A percentile compares a stretch with the other conserved stretches of the same genome.
These are phyloP conservation scores for Rhinolophus sinicus DNA, from an alignment of 2,113 vertebrate species.

Conservation along the genomic window DNA sequence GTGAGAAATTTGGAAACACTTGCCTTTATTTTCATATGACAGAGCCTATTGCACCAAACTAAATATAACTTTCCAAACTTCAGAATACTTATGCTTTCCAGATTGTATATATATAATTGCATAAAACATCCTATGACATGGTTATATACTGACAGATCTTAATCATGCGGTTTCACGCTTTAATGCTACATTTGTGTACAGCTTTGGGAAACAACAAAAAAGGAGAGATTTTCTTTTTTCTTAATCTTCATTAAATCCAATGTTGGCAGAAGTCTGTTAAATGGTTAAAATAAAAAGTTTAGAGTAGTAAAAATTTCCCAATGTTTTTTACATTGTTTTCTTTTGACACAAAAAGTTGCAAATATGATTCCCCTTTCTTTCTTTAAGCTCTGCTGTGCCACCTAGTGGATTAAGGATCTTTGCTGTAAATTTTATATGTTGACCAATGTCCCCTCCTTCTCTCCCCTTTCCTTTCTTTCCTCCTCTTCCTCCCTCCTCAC, in stretches of 20 bases:
- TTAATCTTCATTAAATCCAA: not conserved
- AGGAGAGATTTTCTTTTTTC: not conserved
- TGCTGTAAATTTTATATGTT: not conserved
- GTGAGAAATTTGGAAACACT: not conserved
- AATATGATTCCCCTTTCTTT: not conserved
- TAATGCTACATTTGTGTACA: not conserved
- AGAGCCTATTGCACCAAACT: not conserved
- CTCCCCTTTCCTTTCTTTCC: not conserved
- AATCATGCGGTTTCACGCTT: not conserved
- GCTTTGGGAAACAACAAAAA: not conserved
- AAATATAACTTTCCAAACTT: not conserved
- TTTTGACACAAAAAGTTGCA: not conserved
- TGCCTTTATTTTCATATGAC: not conserved
- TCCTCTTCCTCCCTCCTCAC: not conserved
- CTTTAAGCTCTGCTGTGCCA: slow-evolving; percentile 31
- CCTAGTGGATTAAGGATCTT: slow-evolving; percentile 55
- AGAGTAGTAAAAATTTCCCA: not conserved
- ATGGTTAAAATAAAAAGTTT: slow-evolving; percentile 12
- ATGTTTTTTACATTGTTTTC: not conserved
- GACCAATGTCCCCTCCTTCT: not conserved
- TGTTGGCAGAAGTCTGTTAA: not conserved
- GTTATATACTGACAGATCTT: not conserved
- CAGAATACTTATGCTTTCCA: not conserved
- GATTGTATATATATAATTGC: not conserved
- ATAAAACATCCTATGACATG: not conserved